A percentile compares a stretch with the other conserved stretches of the same genome.
These are phyloP conservation scores for Sitta carolinensis DNA, from an alignment of 2,797 vertebrate species.

Conservation along the genomic window DNA sequence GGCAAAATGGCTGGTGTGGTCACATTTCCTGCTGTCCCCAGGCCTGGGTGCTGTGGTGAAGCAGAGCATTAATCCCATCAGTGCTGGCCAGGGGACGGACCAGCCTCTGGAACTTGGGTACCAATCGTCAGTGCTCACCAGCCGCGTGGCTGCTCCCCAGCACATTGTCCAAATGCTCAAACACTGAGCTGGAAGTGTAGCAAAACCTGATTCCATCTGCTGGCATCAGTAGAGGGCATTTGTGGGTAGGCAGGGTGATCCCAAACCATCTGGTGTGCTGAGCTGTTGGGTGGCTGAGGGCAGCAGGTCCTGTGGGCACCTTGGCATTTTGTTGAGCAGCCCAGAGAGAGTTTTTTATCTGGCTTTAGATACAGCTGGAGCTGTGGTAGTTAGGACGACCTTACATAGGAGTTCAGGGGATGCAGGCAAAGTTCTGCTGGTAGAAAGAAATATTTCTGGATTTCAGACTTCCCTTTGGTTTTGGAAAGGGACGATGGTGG, in stretches of 20 bases:
- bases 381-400: background rate
- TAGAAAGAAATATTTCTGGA: background rate
- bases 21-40: background rate
- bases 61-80: background rate
- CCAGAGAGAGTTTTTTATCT: background rate
- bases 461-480: background rate
- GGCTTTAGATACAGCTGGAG: background rate
- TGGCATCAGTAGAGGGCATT: fast-evolving
- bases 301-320: background rate
- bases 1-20: background rate
- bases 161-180: background rate
- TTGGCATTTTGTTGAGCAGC: background rate
- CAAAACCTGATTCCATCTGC: background rate
- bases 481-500: background rate
- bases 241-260: background rate
- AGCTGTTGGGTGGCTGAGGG: fast-evolving
- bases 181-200: background rate
- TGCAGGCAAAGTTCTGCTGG: background rate
- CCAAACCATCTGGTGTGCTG: background rate
- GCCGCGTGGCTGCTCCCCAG: fast-evolving
- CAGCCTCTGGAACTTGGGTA: fast-evolving
- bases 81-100: fast-evolving
- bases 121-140: background rate
- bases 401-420: background rate
- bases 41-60: fast-evolving